These are phyloP conservation scores for Melanostoma mellinum DNA, from an alignment of 2,888 invertebrate species.

Conservation along the genomic window DNA sequence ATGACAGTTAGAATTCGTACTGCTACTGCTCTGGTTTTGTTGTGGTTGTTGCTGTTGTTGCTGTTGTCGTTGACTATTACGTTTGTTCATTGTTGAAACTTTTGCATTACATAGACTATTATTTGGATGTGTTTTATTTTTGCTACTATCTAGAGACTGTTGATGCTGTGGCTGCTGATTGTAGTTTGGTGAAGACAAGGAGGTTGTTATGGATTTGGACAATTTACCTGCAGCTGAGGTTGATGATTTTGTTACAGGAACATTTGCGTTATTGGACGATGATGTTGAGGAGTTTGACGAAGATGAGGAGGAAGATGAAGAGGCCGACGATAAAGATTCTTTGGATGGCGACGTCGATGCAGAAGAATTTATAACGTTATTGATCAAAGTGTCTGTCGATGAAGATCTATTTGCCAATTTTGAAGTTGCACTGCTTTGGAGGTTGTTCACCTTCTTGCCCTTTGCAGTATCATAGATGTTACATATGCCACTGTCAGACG, in stretches of 20 bases:
- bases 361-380: slow-evolving; percentile 35
- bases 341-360: slow-evolving; percentile 64
- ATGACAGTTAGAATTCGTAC: slow-evolving; percentile 50
- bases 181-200: slow-evolving; percentile 26
- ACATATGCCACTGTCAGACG: slow-evolving; percentile 78
- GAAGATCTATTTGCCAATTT: slow-evolving; percentile 38
- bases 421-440: slow-evolving; percentile 62
- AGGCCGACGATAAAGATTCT: slow-evolving; percentile 58
- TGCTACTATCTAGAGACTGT: slow-evolving; percentile 60
- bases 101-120: slow-evolving; percentile 70
- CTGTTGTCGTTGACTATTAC: slow-evolving; percentile 73
- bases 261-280: slow-evolving; percentile 61
- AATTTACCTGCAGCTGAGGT: slow-evolving; percentile 43
- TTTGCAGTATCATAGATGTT: slow-evolving; percentile 55
- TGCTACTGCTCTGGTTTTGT: slow-evolving; percentile 59
- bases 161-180: slow-evolving; percentile 70
- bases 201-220: slow-evolving; percentile 55
- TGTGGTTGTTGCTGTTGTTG: slow-evolving; percentile 74
- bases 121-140: slow-evolving; percentile 56
- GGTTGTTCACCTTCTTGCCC: slow-evolving; percentile 22
- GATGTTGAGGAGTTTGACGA: slow-evolving; percentile 51
- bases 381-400: slow-evolving; percentile 42
- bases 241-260: slow-evolving; percentile 40
- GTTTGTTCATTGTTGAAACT: slow-evolving; percentile 70
- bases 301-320: slow-evolving; percentile 54